Base-by-base conservation (phyloP, 1,140 invertebrate genomes). In the Ceratitis capitata region DNA sequence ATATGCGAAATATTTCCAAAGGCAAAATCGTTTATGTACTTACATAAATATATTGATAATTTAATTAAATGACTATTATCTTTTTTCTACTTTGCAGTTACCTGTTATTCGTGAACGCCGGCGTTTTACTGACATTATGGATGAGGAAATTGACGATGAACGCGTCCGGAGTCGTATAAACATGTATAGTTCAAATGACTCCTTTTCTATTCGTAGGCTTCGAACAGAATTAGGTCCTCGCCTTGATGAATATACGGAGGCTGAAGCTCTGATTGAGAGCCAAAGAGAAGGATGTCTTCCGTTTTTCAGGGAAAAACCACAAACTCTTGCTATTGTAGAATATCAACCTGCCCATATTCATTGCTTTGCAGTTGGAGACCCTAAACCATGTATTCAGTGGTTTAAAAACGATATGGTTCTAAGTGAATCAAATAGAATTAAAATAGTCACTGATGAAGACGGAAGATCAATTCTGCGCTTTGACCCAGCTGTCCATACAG, bases 121-220 rank as follows among this genome's bases (percentile, higher is more conserved):
- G 85, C 95, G 97, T 69, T 98, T 98, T 90, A 98, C 96, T 9
- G 98, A 98, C 89, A 95, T 98, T 1, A 98, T 98, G 97, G 98
- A 98, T 91, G 98, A 98, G 91, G 97, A 98, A 92, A 98, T 98
- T 84, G 97, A 98, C 87, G 97, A 98, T 91, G 97, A 98, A 91
- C 93, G 96, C 26, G 90, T 90, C 0, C 95, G 95, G 88, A 95
- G 95, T 9, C 93, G 96, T 16, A 97, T 97, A 86, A 96, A 95
- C 89, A 94, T 95, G 88, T 97, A 97, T 88, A 95, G 95, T 58
- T 92, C 94, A 19, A 93, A 94, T 4, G 96, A 97, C 86, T 95
- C 93, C 26, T 94, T 94, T 87, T 95, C 95, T 12, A 94, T 96
- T 83, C 93, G 96, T 85, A 93, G 97, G 42, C 92, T 98, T 23